phyloP scores from a whole-genome alignment of 2,888 invertebrate species.

The Cyaniris semiargus region DNA sequence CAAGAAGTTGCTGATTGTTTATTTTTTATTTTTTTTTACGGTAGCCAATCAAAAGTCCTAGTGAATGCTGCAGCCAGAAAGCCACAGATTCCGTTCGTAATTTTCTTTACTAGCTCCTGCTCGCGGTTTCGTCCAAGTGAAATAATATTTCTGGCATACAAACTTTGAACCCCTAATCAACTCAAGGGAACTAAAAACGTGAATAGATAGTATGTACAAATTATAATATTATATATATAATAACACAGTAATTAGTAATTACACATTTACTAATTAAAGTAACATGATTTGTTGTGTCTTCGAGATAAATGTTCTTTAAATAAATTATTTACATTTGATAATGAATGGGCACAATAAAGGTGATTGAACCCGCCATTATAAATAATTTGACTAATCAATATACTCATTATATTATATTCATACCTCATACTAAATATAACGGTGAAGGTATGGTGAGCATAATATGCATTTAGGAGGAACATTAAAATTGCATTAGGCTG shows the following conservation, averaged over 20 bases:
- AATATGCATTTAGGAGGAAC: not conserved
- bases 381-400: conserved; percentile 1
- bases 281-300: not conserved
- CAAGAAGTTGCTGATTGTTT: not conserved
- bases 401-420: not conserved
- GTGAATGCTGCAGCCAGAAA: no score
- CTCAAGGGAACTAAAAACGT: no score
- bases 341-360: not conserved
- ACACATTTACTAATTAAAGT: not conserved
- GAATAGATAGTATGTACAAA: no score
- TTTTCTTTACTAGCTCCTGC: not conserved
- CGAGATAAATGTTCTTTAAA: not conserved
- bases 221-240: no score
- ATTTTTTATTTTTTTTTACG: no score
- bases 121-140: not conserved
- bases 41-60: no score
- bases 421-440: not conserved
- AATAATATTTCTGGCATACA: not conserved
- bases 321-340: not conserved
- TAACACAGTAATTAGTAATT: not conserved
- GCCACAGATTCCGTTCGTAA: no score
- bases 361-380: not conserved
- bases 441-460: not conserved
- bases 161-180: not conserved
- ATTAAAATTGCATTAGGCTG: not conserved